Conservation (phyloP, 2,797 vertebrate genomes). For the Chromis chromis region DNA sequence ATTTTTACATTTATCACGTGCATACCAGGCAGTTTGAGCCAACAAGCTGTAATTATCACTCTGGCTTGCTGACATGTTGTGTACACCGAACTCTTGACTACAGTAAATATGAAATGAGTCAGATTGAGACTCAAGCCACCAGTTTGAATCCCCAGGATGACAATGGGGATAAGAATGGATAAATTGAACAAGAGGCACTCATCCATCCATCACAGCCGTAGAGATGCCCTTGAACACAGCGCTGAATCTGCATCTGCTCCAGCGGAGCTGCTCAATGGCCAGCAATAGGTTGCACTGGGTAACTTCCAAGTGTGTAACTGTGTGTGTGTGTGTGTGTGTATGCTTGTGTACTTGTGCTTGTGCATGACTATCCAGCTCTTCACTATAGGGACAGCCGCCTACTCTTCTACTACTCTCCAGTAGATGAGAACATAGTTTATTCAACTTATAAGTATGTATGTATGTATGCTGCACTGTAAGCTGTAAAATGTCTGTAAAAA, state of each 20-base stretch:
- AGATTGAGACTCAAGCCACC: constrained; percentile 44
- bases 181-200: constrained; percentile 50
- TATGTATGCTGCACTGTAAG: neutral
- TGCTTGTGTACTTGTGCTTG: neutral
- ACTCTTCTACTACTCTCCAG: constrained; percentile 35
- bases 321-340: constrained; percentile 23
- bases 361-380: neutral
- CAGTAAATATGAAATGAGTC: constrained; percentile 26
- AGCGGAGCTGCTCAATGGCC: constrained; percentile 64
- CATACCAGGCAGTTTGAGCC: neutral
- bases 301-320: constrained; percentile 44
- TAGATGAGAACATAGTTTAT: constrained; percentile 21
- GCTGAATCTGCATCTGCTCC: constrained; percentile 67
- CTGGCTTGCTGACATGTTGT: constrained; percentile 13
- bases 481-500: neutral
- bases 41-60: constrained; percentile 36
- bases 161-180: constrained; percentile 49
- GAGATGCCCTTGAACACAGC: constrained; percentile 74
- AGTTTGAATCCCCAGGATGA: constrained; percentile 43
- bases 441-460: neutral
- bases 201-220: constrained; percentile 62
- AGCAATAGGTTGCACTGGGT: constrained; percentile 60
- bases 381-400: constrained; percentile 20
- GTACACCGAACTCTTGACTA: constrained; percentile 16
- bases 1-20: constrained; percentile 1